A percentile compares a stretch with the other conserved stretches of the same genome.
Evolutionary conservation across 2,888 invertebrate genomes (phyloP).

Genomic region (Phoronis australis): DNA sequence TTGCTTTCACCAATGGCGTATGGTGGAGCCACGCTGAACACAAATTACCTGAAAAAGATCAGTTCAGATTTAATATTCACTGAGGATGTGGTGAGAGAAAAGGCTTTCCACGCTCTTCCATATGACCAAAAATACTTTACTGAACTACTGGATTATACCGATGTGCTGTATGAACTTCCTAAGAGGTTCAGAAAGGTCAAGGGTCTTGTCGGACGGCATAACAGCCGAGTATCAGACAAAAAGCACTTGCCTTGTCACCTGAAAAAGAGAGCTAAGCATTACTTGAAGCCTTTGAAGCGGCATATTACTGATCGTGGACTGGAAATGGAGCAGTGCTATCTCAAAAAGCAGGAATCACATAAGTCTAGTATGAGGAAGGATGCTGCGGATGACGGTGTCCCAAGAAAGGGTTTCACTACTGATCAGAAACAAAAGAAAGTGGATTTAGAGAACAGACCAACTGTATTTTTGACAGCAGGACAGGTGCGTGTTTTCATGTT

Average conservation of each 20-base stretch:
- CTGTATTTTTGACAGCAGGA: constrained; percentile 4
- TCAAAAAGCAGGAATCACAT: constrained; percentile 2
- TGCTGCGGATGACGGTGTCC: too few relatives aligned
- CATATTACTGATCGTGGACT: constrained; percentile 29
- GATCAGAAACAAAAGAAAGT: too few relatives aligned
- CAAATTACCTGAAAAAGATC: constrained; percentile 33
- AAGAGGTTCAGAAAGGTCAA: constrained; percentile 8
- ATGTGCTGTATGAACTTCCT: constrained; percentile 22
- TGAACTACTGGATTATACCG: constrained; percentile 34
- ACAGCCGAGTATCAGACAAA: constrained; percentile 26
- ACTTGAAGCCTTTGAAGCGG: constrained; percentile 32
- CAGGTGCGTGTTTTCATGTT: too few relatives aligned
- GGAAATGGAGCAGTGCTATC: constrained; percentile 34
- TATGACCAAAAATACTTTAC: constrained; percentile 43
- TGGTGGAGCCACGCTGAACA: constrained; percentile 13
- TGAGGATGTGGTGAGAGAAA: constrained; percentile 45
- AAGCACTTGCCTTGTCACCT: constrained; percentile 40
- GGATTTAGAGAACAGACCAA: too few relatives aligned
- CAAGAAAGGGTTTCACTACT: too few relatives aligned
- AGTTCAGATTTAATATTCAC: constrained; percentile 40
- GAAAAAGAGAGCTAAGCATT: constrained; percentile 24
- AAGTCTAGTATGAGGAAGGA: background rate
- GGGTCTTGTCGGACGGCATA: constrained; percentile 30
- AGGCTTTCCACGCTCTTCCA: constrained; percentile 44
- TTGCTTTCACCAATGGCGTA: constrained; percentile 16